phyloP scores from a whole-genome alignment of 2,888 invertebrate species.

The Eumacrocentrus americanus region DNA sequence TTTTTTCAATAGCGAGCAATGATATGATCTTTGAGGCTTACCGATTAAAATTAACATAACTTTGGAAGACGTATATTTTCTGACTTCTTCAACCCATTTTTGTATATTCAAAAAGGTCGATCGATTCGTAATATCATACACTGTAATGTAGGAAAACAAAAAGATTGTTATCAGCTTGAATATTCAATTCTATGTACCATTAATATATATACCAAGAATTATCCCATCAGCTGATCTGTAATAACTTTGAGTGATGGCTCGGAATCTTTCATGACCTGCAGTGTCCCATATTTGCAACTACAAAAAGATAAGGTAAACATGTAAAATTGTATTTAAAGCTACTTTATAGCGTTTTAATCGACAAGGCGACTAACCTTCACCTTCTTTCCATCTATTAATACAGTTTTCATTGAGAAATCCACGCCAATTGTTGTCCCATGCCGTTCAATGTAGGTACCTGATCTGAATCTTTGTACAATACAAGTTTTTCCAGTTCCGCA shows the following conservation, averaged over 20 bases:
- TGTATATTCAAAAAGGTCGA: conserved; percentile 90
- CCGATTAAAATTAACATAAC: conserved; percentile 91
- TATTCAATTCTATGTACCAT: conserved; percentile 20
- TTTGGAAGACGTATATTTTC: conserved; percentile 90
- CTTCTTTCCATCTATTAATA: conserved; percentile 90
- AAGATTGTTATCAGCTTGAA: neutral
- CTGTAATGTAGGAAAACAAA: no score
- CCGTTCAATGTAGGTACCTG: conserved; percentile 92
- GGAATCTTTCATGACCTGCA: conserved; percentile 94
- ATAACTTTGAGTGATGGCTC: conserved; percentile 96
- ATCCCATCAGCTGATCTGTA: conserved; percentile 97
- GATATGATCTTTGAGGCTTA: conserved; percentile 51
- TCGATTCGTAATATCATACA: conserved; percentile 94
- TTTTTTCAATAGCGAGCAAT: neutral
- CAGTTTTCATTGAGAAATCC: conserved; percentile 98
- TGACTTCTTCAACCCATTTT: conserved; percentile 95
- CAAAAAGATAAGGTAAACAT: no score
- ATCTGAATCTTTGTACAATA: conserved; percentile 94
- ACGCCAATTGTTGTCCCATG: conserved; percentile 98
- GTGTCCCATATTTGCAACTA: conserved; percentile 97
- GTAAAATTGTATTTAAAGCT: no score
- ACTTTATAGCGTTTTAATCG: neutral
- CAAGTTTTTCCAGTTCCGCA: conserved; percentile 92
- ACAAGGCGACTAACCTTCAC: conserved; percentile 77
- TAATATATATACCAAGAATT: conserved; percentile 73